phyloP scores from a whole-genome alignment of 2,113 vertebrate species.

The Chaetodon auriga region DNA sequence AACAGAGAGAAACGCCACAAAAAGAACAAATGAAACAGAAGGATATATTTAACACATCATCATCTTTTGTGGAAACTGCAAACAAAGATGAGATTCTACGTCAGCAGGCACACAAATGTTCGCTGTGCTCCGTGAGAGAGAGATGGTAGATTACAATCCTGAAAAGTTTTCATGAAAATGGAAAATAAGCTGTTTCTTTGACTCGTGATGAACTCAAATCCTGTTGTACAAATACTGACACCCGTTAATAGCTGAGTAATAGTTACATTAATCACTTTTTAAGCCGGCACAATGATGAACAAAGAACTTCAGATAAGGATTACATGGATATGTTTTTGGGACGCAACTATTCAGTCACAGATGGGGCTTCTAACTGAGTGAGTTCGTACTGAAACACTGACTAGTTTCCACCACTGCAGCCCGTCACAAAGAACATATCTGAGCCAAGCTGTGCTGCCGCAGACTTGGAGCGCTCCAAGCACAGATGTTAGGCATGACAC shows the following conservation, averaged over 20 bases:
- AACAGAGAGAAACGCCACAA: constrained; percentile 46
- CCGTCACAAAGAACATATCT: constrained; percentile 60
- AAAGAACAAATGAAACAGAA: constrained; percentile 42
- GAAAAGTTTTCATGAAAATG: constrained; percentile 36
- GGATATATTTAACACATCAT: constrained; percentile 68
- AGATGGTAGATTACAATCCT: constrained; percentile 50
- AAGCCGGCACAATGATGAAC: background rate
- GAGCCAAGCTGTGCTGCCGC: constrained; percentile 66
- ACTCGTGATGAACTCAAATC: background rate
- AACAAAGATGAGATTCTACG: constrained; percentile 39
- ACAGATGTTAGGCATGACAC: constrained; percentile 74
- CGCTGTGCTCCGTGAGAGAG: constrained; percentile 1
- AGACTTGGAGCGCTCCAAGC: constrained; percentile 68
- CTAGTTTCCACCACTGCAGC: constrained; percentile 42
- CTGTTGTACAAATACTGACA: background rate
- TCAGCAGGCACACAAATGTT: constrained; percentile 38
- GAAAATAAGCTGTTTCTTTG: constrained; percentile 41
- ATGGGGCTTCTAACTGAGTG: constrained; percentile 45
- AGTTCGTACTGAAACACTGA: constrained; percentile 38
- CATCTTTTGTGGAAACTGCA: constrained; percentile 44
- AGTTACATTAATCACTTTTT: background rate
- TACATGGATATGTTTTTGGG: constrained; percentile 43
- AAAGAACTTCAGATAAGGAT: constrained; percentile 32
- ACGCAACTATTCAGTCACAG: constrained; percentile 46
- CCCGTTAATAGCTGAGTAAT: constrained; percentile 6